These are phyloP conservation scores for Leptonema lineaticorne DNA, from an alignment of 1,140 invertebrate species.

Conservation along the genomic window DNA sequence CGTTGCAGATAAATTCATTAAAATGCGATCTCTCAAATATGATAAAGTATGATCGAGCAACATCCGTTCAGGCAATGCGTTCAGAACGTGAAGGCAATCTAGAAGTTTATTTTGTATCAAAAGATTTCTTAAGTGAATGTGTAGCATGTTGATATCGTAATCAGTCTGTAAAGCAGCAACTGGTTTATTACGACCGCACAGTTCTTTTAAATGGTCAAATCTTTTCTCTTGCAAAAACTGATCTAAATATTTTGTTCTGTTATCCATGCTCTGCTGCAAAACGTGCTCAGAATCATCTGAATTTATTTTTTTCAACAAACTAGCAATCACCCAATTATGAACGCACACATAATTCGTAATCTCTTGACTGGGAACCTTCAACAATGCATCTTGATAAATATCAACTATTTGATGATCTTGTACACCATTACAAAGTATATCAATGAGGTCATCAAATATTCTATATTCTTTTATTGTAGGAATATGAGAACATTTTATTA, in stretches of 20 bases:
- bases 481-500: conserved; percentile 48
- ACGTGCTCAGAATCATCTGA: conserved; percentile 47
- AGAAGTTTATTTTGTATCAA: conserved; percentile 49
- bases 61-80: conserved; percentile 50
- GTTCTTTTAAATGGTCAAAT: conserved; percentile 50
- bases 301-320: conserved; percentile 56
- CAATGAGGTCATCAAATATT: conserved; percentile 50
- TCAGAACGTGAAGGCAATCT: conserved; percentile 51
- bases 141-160: conserved; percentile 50
- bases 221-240: conserved; percentile 53
- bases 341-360: conserved; percentile 49
- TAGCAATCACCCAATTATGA: conserved; percentile 55
- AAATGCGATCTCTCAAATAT: conserved; percentile 51
- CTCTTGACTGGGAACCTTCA: conserved; percentile 48
- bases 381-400: conserved; percentile 47
- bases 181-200: conserved; percentile 52
- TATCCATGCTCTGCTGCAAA: conserved; percentile 50
- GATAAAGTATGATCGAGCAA: conserved; percentile 48
- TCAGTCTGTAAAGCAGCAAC: conserved; percentile 52
- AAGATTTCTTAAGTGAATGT: conserved; percentile 47
- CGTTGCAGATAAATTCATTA: conserved; percentile 52
- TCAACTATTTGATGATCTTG: too few relatives aligned
- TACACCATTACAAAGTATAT: too few relatives aligned
- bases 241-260: conserved; percentile 52
- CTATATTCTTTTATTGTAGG: conserved; percentile 39